Evolutionary conservation across 2,113 vertebrate species (phyloP).

Genomic region (Oreamnos americanus): DNA sequence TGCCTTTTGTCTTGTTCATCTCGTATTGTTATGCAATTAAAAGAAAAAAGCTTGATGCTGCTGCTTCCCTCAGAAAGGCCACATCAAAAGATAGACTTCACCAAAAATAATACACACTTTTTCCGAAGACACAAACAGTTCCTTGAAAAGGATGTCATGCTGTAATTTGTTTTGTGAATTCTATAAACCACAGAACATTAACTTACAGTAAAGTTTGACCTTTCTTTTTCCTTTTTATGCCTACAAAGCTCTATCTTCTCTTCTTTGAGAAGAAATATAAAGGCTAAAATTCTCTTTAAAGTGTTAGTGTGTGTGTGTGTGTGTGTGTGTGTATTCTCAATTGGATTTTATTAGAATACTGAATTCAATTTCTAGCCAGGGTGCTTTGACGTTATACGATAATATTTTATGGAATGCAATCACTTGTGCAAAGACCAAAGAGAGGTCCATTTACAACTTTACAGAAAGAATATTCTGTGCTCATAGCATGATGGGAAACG

Average conservation of each 20-base stretch:
- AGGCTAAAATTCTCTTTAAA: constrained; percentile 29
- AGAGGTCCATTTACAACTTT: constrained; percentile 44
- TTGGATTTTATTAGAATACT: constrained; percentile 65
- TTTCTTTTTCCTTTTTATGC: constrained; percentile 68
- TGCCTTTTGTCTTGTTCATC: constrained; percentile 57
- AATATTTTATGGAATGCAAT: constrained; percentile 73
- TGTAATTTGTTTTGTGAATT: constrained; percentile 76
- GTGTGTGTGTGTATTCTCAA: neutral
- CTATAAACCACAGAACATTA: constrained; percentile 63
- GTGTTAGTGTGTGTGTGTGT: neutral
- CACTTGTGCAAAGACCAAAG: constrained; percentile 66
- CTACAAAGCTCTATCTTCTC: constrained; percentile 43
- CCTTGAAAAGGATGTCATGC: constrained; percentile 55
- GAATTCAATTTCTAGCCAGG: constrained; percentile 66
- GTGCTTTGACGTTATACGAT: constrained; percentile 62
- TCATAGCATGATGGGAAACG: constrained; percentile 59
- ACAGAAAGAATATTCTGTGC: constrained; percentile 59
- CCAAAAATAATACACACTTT: constrained; percentile 71
- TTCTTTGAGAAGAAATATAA: constrained; percentile 57
- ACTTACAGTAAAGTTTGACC: constrained; percentile 67
- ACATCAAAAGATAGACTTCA: constrained; percentile 59
- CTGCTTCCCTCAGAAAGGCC: constrained; percentile 58
- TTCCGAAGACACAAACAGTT: constrained; percentile 65
- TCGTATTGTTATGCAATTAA: constrained; percentile 60
- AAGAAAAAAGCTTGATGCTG: constrained; percentile 53